phyloP scores from a whole-genome alignment of 2,888 invertebrate genomes.

The Omphaloscelis lunosa region DNA sequence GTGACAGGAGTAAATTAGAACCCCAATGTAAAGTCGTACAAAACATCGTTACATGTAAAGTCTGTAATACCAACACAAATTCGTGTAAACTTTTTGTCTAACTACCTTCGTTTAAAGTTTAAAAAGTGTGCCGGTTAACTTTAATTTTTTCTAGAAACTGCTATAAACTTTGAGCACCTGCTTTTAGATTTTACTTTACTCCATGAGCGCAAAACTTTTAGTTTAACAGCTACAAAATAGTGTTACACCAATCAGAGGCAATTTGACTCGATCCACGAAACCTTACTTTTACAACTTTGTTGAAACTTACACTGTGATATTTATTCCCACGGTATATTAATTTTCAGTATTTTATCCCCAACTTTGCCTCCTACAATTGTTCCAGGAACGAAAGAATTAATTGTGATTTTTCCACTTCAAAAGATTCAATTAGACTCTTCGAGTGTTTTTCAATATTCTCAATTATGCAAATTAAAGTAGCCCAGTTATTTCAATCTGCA shows the following conservation, averaged over 20 bases:
- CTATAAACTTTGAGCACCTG: slow-evolving; percentile 36
- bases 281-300: slow-evolving; percentile 10
- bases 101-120: slow-evolving; percentile 22
- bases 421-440: slow-evolving; percentile 29
- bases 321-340: slow-evolving; percentile 14
- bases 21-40: background rate
- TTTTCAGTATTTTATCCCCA: slow-evolving; percentile 6
- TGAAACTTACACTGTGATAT: background rate
- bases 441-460: slow-evolving; percentile 52
- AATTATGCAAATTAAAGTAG: slow-evolving; percentile 45
- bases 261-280: slow-evolving; percentile 25
- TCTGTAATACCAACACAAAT: background rate
- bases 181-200: slow-evolving; percentile 30
- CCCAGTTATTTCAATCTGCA: slow-evolving; percentile 53
- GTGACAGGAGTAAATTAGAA: slow-evolving; percentile 15
- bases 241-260: slow-evolving; percentile 30
- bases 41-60: background rate
- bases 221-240: slow-evolving; percentile 36
- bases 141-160: slow-evolving; percentile 13
- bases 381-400: slow-evolving; percentile 1
- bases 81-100: background rate
- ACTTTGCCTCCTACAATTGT: background rate
- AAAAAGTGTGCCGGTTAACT: slow-evolving; percentile 23
- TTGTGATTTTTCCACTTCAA: background rate
- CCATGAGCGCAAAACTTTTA: slow-evolving; percentile 33